A percentile compares a stretch with the other conserved stretches of the same genome.
These are phyloP conservation scores for Tachysurus fulvidraco DNA, from an alignment of 2,113 vertebrate species.

Conservation along the genomic window DNA sequence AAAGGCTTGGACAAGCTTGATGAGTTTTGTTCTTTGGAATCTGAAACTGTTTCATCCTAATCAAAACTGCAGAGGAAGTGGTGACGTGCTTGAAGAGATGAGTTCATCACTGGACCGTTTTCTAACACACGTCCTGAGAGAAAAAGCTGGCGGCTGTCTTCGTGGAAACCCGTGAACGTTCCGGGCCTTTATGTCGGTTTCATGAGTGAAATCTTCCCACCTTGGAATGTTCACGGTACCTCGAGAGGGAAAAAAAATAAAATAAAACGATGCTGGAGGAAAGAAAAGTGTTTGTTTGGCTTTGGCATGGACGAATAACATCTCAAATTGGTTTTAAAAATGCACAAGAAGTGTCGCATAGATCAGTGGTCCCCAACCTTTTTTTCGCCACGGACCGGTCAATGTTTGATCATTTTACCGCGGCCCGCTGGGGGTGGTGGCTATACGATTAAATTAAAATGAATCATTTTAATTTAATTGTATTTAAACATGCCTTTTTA, in stretches of 20 bases:
- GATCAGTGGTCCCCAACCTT: no score
- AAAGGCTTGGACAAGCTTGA: background rate
- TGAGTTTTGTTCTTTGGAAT: background rate
- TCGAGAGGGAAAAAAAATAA: background rate
- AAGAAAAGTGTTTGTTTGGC: background rate
- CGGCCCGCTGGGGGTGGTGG: no score
- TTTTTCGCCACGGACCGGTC: no score
- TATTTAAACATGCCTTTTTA: no score
- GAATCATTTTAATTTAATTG: no score
- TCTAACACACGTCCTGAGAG: background rate
- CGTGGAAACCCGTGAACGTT: background rate
- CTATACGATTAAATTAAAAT: no score
- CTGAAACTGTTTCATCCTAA: background rate
- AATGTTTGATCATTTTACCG: no score
- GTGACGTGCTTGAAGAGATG: background rate
- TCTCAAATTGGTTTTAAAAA: no score
- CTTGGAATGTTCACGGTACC: background rate
- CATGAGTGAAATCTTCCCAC: background rate
- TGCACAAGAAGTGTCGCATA: background rate
- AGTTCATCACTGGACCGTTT: background rate
- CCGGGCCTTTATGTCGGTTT: background rate
- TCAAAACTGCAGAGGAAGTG: background rate
- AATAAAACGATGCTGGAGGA: background rate
- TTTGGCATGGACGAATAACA: background rate
- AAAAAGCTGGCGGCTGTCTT: background rate